Evolutionary conservation across 2,113 vertebrate species (phyloP).

Genomic region (Melanerpes formicivorus): DNA sequence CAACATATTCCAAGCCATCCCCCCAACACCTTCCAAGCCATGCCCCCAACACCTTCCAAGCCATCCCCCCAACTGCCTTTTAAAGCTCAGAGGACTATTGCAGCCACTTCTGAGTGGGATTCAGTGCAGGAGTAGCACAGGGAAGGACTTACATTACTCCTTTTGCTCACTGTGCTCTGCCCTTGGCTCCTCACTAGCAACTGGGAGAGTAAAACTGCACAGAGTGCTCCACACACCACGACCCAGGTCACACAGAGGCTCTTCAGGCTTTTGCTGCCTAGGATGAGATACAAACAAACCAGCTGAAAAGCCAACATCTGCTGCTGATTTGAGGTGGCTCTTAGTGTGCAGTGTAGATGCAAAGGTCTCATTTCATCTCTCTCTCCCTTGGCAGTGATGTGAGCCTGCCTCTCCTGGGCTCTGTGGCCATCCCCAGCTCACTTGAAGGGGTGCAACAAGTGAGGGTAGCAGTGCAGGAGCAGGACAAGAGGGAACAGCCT

Average conservation of each 20-base stretch:
- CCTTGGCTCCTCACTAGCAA: constrained; percentile 61
- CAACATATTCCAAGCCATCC: too few species aligned
- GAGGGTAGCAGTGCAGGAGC: neutral
- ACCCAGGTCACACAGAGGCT: constrained; percentile 70
- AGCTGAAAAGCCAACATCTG: constrained; percentile 20
- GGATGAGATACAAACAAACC: constrained; percentile 23
- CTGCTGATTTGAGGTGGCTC: constrained; percentile 4
- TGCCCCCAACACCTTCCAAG: too few species aligned
- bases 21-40: too few species aligned
- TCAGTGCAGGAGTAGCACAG: neutral
- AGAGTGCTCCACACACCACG: constrained; percentile 4
- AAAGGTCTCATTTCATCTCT: constrained; percentile 9
- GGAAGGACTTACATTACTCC: neutral
- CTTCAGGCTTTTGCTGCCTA: constrained; percentile 61
- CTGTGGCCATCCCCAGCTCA: neutral
- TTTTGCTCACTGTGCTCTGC: neutral
- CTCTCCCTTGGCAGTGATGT: neutral
- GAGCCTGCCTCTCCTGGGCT: neutral
- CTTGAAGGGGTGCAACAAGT: neutral
- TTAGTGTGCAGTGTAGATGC: neutral
- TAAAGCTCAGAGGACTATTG: neutral
- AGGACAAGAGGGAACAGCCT: neutral
- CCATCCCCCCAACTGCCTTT: neutral
- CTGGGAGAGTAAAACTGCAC: constrained; percentile 60
- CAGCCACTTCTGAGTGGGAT: neutral